Conservation (phyloP, 2,797 vertebrate species). For the Percopsis omiscomaycus region DNA sequence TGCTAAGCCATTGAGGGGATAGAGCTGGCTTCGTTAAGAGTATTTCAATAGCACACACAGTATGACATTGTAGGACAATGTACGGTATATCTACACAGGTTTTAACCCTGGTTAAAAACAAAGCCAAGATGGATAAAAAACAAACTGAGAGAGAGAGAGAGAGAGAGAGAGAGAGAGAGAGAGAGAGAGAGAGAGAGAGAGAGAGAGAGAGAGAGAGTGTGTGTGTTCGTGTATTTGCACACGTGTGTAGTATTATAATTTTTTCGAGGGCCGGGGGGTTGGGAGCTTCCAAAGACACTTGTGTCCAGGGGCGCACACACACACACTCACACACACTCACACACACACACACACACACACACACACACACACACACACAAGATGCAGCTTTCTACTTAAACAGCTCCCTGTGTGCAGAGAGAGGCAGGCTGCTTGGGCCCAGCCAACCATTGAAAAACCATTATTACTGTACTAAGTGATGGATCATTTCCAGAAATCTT, state of each 20-base stretch:
- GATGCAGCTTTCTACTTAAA: constrained; percentile 42
- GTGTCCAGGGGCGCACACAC: constrained; percentile 11
- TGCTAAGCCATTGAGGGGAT: constrained; percentile 5
- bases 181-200: no score
- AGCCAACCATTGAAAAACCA: constrained; percentile 82
- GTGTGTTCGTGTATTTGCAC: neutral
- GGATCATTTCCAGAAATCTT: constrained; percentile 81
- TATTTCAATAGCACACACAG: constrained; percentile 21
- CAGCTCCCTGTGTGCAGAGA: constrained; percentile 56
- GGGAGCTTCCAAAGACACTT: neutral
- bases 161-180: no score
- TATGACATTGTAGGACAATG: no score
- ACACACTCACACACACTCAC: constrained; percentile 8
- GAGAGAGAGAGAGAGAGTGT: no score
- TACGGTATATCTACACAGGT: no score
- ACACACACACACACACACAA: constrained; percentile 28
- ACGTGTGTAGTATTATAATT: neutral
- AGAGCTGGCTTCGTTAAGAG: constrained; percentile 55
- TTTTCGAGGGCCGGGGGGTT: no score
- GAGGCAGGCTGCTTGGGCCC: constrained; percentile 55
- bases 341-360: constrained; percentile 36
- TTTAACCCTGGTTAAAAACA: no score
- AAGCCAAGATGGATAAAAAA: no score
- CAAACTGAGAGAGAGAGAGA: no score
- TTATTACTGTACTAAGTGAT: constrained; percentile 82